Percentiles rank a stretch among this genome's conserved stretches.
Conservation (phyloP, 2,888 invertebrate species). For the Tetragonula carbonaria region DNA sequence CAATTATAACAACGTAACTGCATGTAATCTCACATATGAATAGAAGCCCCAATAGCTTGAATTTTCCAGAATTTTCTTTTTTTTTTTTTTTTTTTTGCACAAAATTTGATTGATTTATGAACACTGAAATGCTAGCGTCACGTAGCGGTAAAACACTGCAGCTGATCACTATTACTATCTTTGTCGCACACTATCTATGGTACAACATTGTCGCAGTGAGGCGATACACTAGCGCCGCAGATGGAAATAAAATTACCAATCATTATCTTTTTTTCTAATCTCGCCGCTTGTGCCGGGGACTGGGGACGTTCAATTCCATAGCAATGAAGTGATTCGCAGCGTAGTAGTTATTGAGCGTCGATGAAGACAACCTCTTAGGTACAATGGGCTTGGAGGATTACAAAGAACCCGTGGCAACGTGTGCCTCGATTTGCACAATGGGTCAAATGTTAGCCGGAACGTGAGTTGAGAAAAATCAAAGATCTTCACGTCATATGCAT, state of each 20-base stretch:
- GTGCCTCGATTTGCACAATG: constrained; percentile 91
- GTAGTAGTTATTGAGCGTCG: constrained; percentile 16
- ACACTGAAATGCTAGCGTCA: too few relatives aligned
- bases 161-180: too few relatives aligned
- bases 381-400: constrained; percentile 87
- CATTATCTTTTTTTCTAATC: constrained; percentile 25
- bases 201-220: background rate
- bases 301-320: background rate
- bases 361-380: constrained; percentile 9
- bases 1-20: background rate
- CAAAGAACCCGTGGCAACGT: constrained; percentile 88
- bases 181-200: too few relatives aligned
- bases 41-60: background rate
- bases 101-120: too few relatives aligned
- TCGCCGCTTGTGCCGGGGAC: background rate
- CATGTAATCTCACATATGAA: background rate
- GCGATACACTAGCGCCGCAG: constrained; percentile 9
- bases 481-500: constrained; percentile 7
- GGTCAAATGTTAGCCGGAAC: constrained; percentile 93
- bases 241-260: constrained; percentile 19
- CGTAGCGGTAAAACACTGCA: too few relatives aligned
- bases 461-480: constrained; percentile 79
- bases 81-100: too few relatives aligned
- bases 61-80: background rate
- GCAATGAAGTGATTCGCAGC: constrained; percentile 28